These are phyloP conservation scores for Scleropages formosus DNA, from an alignment of 2,797 vertebrate genomes.

Conservation along the genomic window DNA sequence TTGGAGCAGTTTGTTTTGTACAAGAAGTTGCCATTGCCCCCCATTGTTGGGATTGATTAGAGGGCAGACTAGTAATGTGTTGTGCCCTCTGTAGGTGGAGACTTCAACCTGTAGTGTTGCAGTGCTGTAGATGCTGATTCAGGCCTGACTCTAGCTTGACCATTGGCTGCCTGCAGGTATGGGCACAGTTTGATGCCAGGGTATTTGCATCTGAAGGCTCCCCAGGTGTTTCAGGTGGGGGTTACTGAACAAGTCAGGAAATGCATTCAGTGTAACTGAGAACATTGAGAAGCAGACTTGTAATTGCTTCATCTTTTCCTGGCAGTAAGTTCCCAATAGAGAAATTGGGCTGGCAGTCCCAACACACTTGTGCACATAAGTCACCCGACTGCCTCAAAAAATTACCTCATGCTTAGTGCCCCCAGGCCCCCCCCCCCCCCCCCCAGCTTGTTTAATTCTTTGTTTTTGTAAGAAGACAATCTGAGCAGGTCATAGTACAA, in stretches of 20 bases:
- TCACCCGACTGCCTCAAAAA: slow-evolving; percentile 41
- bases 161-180: background rate
- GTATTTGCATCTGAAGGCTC: background rate
- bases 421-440: slow-evolving; percentile 10
- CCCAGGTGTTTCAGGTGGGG: background rate
- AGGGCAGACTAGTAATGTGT: background rate
- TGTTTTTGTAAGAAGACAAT: slow-evolving; percentile 41
- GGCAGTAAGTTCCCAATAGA: slow-evolving; percentile 56
- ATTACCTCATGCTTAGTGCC: slow-evolving; percentile 45
- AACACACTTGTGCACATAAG: slow-evolving; percentile 45
- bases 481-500: slow-evolving; percentile 44
- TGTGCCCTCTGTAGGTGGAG: background rate
- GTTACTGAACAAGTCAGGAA: background rate
- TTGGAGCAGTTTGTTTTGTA: background rate
- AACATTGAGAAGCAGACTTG: slow-evolving; percentile 46
- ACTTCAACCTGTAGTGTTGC: background rate
- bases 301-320: slow-evolving; percentile 64
- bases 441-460: slow-evolving; percentile 47
- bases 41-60: too few relatives aligned
- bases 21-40: too few relatives aligned
- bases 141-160: background rate
- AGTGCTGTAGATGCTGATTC: background rate
- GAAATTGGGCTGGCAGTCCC: slow-evolving; percentile 34
- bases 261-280: slow-evolving; percentile 1
- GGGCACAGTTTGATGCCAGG: background rate